Percentiles rank a stretch among this genome's conserved stretches.
Conservation (phyloP, 92 coral and sea anemone genomes). For the Pocillopora grandis region DNA sequence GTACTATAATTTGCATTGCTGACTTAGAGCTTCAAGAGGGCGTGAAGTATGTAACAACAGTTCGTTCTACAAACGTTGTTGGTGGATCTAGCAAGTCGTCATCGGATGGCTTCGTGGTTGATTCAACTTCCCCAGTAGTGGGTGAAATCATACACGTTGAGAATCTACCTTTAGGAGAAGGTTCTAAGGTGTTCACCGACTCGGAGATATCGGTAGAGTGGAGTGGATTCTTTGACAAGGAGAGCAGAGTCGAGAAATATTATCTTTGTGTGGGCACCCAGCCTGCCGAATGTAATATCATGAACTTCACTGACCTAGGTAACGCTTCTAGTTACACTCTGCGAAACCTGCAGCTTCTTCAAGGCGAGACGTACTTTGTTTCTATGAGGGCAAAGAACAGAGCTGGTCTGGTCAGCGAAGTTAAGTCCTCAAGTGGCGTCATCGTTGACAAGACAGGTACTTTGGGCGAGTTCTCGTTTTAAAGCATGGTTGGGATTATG, state of each 20-base stretch:
- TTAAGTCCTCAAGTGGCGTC: conserved; percentile 83
- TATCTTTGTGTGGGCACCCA: conserved; percentile 77
- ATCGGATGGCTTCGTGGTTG: conserved; percentile 81
- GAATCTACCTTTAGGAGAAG: conserved; percentile 44
- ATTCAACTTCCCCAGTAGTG: conserved; percentile 73
- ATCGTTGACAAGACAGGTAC: conserved; percentile 83
- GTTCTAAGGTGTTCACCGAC: conserved; percentile 55
- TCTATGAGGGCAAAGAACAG: conserved; percentile 74
- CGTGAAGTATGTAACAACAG: conserved; percentile 65
- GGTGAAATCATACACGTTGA: conserved; percentile 70
- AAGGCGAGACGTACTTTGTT: conserved; percentile 72
- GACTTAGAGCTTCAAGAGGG: conserved; percentile 77
- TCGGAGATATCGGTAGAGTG: conserved; percentile 70
- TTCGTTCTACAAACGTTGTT: conserved; percentile 79
- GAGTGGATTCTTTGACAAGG: conserved; percentile 88
- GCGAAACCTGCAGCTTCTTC: conserved; percentile 43
- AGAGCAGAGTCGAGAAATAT: conserved; percentile 66
- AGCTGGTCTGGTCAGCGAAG: conserved; percentile 69
- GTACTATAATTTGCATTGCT: conserved; percentile 71
- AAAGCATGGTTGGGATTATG: too few relatives aligned
- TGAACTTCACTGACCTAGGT: conserved; percentile 59
- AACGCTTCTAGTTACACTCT: conserved; percentile 56
- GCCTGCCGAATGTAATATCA: conserved; percentile 64
- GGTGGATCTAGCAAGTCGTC: conserved; percentile 55
- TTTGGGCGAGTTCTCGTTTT: not conserved